Evolutionary conservation across 2,888 invertebrate genomes (phyloP), one percentile per base, ranked within the genome.

Genomic region (Heterodera filipjevi): DNA sequence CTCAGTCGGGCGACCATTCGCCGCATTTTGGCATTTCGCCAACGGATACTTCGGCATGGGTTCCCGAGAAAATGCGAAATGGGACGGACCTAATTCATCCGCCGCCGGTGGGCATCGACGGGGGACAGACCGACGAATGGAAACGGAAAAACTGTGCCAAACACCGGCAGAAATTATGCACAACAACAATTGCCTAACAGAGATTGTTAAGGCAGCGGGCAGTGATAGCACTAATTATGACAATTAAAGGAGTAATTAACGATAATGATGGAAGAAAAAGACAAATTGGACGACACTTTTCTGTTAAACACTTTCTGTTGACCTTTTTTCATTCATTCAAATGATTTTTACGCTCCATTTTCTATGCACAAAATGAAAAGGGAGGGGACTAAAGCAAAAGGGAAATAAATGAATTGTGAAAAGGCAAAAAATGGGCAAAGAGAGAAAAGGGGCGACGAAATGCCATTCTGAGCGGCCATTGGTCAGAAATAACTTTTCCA

Each of bases 401-500:
- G 68, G 33, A 35, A 32, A 68, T 6, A 6, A 10, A 27, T n/a
- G n/a, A 44, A 12, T 10, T 8, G 12, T 49, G 46, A 49, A 49
- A 49, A 49, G 19, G 72, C 39, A 32, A 27, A 35, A 35, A 35
- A 35, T 10, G 0, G 19, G n/a, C n/a, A n/a, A n/a, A n/a, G n/a
- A n/a, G n/a, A n/a, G n/a, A n/a, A 71, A 30, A 77, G 53, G 66
- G 30, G 44, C 27, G 19, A 22, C 39, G 32, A 32, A 32, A 68
- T 49, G 53, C 46, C 33, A 76, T 66, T 77, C 44, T 22, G 53
- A 76, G 19, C 19, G 53, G 27, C 2, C 59, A 30, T 19, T 76
- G 66, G 27, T 83, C 77, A 85, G 77, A 79, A 85, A 72, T 85
- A 85, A 14, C 83, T 81, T 49, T 79, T 80, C 82, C 83, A 86